Evolutionary conservation across 2,797 vertebrate species (phyloP).

Genomic region (Sebastes iracundus): DNA sequence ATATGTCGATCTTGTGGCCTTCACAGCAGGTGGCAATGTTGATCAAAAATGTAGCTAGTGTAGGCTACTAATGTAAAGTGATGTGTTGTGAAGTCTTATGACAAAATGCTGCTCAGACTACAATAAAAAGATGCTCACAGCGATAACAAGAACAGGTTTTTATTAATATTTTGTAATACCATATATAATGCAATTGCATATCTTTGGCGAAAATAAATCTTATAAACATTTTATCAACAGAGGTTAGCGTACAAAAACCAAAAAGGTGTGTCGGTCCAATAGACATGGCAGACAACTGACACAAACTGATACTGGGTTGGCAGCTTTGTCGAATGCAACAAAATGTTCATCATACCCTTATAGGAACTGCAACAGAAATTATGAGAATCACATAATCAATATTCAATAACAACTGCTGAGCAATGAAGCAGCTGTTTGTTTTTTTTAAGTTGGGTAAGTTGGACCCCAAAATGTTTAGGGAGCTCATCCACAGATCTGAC

Average conservation of each 20-base stretch:
- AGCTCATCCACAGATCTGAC: conserved; percentile 36
- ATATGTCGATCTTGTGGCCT: conserved; percentile 26
- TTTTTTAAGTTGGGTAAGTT: conserved; percentile 15
- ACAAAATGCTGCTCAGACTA: background rate
- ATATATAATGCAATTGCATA: conserved; percentile 99
- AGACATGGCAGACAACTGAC: conserved; percentile 84
- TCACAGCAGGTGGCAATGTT: conserved; percentile 68
- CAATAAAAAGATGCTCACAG: conserved; percentile 37
- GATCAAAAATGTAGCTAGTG: conserved; percentile 33
- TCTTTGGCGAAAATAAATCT: conserved; percentile 99
- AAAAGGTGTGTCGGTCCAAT: conserved; percentile 87
- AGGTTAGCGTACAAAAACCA: conserved; percentile 99
- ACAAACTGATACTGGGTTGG: conserved; percentile 87
- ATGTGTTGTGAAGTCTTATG: conserved; percentile 9
- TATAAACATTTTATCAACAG: conserved; percentile 99
- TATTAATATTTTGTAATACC: conserved; percentile 98
- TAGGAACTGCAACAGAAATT: conserved; percentile 73
- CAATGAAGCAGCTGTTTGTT: conserved; percentile 50
- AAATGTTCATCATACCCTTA: conserved; percentile 76
- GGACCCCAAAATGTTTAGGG: conserved; percentile 30
- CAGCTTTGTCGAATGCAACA: conserved; percentile 82
- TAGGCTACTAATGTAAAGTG: conserved; percentile 10
- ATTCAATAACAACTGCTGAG: conserved; percentile 63
- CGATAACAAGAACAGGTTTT: conserved; percentile 89
- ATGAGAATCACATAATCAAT: conserved; percentile 62